Evolutionary conservation across 2,113 vertebrate species (phyloP), one percentile per base, ranked within the genome.

Genomic region (Carlito syrichta): DNA sequence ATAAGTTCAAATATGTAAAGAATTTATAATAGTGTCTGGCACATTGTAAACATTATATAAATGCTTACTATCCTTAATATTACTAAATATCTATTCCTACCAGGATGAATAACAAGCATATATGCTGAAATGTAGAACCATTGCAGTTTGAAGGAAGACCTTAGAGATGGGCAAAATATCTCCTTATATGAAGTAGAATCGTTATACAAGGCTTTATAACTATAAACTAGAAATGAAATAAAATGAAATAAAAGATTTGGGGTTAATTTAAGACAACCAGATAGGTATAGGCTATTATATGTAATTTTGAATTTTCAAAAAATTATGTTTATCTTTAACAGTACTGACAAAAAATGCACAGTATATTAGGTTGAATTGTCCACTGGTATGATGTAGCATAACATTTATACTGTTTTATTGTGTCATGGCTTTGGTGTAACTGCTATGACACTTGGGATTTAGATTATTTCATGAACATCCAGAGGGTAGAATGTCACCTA

Each of bases 401-500:
- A 81, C 23, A 52, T 87, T 93, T 45, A 66, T 86, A 52, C 43
- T 56, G 3, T 79, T 95, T 93, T 81, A 83, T 79, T 91, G 20
- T 94, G 63, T 94, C 84, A 90, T 94, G 83, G 66, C 77, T 92
- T 84, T 94, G 58, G n/a, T 92, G 66, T 90, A 66, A 48, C n/a
- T 68, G 12, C 43, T 56, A 27, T 77, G 76, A 82, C 69, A 92
- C 90, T 95, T 96, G 56, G 91, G 90, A 94, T 94, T 95, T 95
- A 88, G 90, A 85, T 92, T 86, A 90, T 94, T 96, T 96, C 52
- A 62, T 77, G 95, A 96, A 92, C 84, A 95, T 89, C 56, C 48
- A 94, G 48, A 97, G 95, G 94, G 62, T 92, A 77, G 30, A 93
- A 71, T 97, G 97, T 96, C 95, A 88, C 58, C 60, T 92, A 96